These are phyloP conservation scores for Cottoperca gobio DNA, from an alignment of 2,797 vertebrate species.

Conservation along the genomic window DNA sequence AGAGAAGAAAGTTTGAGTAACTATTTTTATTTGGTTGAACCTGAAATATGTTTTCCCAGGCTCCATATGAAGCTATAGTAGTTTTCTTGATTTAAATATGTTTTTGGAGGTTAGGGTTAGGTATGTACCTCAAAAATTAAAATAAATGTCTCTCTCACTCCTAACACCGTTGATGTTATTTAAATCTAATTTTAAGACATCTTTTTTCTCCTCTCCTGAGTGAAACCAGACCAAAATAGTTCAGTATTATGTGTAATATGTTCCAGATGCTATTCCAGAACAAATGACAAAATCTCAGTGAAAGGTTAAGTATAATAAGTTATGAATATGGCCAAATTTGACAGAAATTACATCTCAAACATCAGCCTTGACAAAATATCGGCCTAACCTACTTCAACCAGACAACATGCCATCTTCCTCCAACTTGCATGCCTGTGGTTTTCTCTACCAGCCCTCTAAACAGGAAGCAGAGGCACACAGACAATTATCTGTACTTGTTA, in stretches of 20 bases:
- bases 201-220: neutral
- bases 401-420: neutral
- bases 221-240: neutral
- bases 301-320: too few relatives aligned
- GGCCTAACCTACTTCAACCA: neutral
- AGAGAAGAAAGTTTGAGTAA: too few relatives aligned
- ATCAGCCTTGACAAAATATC: too few relatives aligned
- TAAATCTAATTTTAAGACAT: neutral
- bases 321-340: too few relatives aligned
- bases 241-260: neutral
- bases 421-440: slow-evolving; percentile 19
- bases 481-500: neutral
- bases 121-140: too few relatives aligned
- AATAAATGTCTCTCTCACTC: too few relatives aligned
- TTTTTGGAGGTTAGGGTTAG: too few relatives aligned
- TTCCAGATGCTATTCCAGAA: neutral
- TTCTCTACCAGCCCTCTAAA: neutral
- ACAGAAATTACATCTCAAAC: neutral
- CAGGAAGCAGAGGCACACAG: neutral
- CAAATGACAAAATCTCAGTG: neutral
- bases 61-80: neutral
- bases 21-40: too few relatives aligned
- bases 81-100: too few relatives aligned
- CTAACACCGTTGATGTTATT: neutral
- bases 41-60: neutral